These are phyloP conservation scores for Latrodectus elegans DNA, from an alignment of 2,888 invertebrate species.

Conservation along the genomic window DNA sequence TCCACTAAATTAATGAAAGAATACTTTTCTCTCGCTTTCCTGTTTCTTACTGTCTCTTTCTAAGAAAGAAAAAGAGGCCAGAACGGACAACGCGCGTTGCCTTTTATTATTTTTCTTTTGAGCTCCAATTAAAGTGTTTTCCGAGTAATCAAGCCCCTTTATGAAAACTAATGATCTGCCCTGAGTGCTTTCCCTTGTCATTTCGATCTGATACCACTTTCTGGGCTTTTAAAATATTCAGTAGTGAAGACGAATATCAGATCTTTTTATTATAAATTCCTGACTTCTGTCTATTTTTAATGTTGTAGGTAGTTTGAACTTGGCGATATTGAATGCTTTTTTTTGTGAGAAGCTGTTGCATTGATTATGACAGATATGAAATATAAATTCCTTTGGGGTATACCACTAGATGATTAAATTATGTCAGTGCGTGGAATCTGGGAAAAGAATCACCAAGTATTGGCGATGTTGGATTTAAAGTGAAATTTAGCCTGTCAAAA, in stretches of 20 bases:
- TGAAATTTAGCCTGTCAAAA: too few relatives aligned
- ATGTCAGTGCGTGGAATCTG: too few relatives aligned
- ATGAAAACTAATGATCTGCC: constrained; percentile 36
- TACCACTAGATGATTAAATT: too few relatives aligned
- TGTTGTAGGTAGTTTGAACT: not conserved
- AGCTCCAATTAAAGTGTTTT: constrained; percentile 45
- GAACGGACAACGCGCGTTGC: not conserved
- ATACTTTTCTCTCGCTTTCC: constrained; percentile 9
- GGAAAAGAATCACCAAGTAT: too few relatives aligned
- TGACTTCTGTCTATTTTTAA: not conserved
- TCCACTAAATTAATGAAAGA: constrained; percentile 64
- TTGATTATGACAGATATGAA: too few relatives aligned
- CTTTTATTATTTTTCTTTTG: constrained; percentile 18
- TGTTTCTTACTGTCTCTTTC: not conserved
- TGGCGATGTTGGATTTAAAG: too few relatives aligned
- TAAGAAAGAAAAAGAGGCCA: not conserved
- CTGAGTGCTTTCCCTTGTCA: constrained; percentile 44
- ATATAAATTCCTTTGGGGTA: too few relatives aligned
- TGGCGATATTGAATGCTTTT: too few relatives aligned
- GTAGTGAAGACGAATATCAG: constrained; percentile 3
- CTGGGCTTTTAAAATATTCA: constrained; percentile 40
- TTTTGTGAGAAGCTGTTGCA: too few relatives aligned
- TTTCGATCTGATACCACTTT: constrained; percentile 26
- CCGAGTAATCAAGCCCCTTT: constrained; percentile 41
- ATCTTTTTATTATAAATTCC: not conserved